Percentiles rank a stretch among this genome's conserved stretches.
Conservation (phyloP, 2,113 vertebrate genomes). For the Entomyzon cyanotis region DNA sequence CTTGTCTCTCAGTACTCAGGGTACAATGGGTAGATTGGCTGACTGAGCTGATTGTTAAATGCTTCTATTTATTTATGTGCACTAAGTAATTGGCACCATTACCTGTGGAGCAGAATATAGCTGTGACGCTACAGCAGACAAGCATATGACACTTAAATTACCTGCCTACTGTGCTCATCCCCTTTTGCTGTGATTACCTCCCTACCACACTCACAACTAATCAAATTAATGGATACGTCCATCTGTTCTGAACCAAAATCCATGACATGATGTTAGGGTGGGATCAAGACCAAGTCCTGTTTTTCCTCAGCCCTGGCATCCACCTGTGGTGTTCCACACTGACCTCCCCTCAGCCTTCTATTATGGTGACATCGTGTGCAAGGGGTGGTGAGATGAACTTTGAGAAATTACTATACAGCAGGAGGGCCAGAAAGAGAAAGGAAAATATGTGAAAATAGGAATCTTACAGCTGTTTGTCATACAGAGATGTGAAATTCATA, state of each 20-base stretch:
- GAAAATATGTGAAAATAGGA: neutral
- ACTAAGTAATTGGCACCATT: neutral
- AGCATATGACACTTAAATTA: conserved; percentile 16
- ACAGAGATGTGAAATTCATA: neutral
- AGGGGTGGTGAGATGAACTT: neutral
- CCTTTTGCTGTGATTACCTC: conserved; percentile 5
- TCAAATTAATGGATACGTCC: neutral
- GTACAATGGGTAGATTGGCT: neutral
- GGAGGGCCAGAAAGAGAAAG: neutral
- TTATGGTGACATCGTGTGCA: neutral
- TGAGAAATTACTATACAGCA: conserved; percentile 9
- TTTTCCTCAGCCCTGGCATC: neutral
- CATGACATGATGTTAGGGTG: neutral
- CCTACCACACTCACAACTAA: neutral
- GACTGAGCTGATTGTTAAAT: neutral
- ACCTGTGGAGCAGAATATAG: neutral
- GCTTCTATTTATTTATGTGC: neutral
- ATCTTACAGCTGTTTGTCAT: conserved; percentile 5
- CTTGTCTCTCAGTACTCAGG: neutral
- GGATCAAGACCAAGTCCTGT: neutral
- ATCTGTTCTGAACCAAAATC: conserved; percentile 31
- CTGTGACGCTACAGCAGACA: neutral
- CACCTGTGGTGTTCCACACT: neutral
- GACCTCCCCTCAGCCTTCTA: neutral
- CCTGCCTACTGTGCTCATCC: neutral